Conservation (phyloP, 2,113 vertebrate species). For the Pogonocichla stellata region DNA sequence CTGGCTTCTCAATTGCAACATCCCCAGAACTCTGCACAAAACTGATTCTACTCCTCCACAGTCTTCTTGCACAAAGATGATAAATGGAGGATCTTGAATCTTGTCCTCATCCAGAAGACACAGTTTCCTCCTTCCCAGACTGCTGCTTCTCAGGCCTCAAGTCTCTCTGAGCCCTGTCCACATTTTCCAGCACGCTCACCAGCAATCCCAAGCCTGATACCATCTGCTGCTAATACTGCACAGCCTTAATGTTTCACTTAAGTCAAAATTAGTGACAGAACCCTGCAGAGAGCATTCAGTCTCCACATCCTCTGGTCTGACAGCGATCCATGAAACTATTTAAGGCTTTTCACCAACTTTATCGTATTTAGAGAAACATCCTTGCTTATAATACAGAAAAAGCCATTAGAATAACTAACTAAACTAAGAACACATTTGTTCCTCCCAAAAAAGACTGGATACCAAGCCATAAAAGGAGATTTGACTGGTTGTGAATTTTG, state of each 20-base stretch:
- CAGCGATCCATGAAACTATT: neutral
- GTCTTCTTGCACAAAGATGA: neutral
- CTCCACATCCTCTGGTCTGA: constrained; percentile 5
- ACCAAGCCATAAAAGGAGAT: neutral
- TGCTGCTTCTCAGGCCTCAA: neutral
- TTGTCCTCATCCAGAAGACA: neutral
- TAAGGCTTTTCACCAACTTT: neutral
- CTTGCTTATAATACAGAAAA: neutral
- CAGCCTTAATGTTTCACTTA: neutral
- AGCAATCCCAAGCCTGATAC: neutral
- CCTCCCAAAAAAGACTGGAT: neutral
- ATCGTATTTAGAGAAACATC: neutral
- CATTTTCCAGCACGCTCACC: neutral
- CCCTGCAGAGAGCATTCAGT: neutral
- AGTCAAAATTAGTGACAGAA: constrained; percentile 34
- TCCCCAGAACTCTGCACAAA: neutral
- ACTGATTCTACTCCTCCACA: neutral
- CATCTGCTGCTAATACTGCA: constrained; percentile 28
- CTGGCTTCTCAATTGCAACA: neutral
- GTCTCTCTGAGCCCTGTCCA: neutral
- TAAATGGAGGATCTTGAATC: neutral
- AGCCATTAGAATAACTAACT: neutral
- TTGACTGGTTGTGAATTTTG: neutral
- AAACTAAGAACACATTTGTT: neutral
- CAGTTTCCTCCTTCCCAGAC: neutral